Conservation (phyloP, 2,888 invertebrate species). For the Dolomedes plantarius region DNA sequence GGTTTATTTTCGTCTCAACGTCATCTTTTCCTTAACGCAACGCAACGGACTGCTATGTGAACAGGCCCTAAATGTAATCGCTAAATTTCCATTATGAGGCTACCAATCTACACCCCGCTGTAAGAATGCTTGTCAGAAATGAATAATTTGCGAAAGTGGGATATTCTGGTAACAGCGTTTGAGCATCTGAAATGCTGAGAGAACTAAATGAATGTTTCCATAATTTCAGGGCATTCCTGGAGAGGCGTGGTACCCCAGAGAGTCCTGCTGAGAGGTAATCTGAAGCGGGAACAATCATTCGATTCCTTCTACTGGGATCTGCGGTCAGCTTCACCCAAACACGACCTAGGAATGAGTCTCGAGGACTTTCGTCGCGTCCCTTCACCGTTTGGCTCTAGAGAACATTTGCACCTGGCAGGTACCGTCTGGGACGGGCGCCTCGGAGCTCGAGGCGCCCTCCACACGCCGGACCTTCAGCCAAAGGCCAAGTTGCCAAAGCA, state of each 20-base stretch:
- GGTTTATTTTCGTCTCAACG: no score
- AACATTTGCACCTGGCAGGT: slow-evolving; percentile 71
- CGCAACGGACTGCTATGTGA: no score
- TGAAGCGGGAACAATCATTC: slow-evolving; percentile 74
- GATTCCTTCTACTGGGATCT: slow-evolving; percentile 74
- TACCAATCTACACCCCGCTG: no score
- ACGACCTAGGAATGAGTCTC: slow-evolving; percentile 70
- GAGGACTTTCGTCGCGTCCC: slow-evolving; percentile 73
- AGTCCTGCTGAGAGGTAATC: slow-evolving; percentile 69
- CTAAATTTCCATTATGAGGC: no score
- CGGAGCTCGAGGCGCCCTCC: slow-evolving; percentile 22
- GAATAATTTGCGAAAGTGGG: no score
- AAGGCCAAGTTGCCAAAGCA: slow-evolving; percentile 73
- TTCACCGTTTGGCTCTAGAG: slow-evolving; percentile 73
- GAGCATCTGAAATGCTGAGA: no score
- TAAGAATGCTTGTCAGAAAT: no score
- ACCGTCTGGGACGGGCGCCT: slow-evolving; percentile 72
- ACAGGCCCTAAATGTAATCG: no score
- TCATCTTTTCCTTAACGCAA: no score
- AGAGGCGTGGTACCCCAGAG: slow-evolving; percentile 72
- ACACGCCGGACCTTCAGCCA: slow-evolving; percentile 34
- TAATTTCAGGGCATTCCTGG: slow-evolving; percentile 60
- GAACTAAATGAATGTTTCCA: no score
- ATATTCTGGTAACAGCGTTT: no score
- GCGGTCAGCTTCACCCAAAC: slow-evolving; percentile 66